Percentiles rank a stretch among this genome's conserved stretches.
phyloP scores from a whole-genome alignment of 2,888 invertebrate species.

The Nomada hirtipes region DNA sequence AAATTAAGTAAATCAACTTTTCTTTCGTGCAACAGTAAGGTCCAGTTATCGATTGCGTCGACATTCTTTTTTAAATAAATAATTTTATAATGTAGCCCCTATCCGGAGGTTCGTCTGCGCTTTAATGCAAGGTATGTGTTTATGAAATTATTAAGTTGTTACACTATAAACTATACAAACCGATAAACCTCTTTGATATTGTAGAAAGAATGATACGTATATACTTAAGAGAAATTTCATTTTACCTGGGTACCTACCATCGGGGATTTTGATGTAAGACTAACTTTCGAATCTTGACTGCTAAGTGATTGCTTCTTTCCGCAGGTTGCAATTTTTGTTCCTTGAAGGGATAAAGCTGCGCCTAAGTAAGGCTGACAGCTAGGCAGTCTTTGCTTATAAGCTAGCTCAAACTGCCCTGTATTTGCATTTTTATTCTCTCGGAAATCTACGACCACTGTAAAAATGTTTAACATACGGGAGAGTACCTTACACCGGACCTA shows the following conservation, averaged over 20 bases:
- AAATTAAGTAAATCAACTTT: background rate
- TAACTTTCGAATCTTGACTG: conserved; percentile 83
- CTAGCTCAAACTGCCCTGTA: conserved; percentile 92
- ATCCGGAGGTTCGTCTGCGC: too few relatives aligned
- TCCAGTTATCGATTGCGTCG: too few relatives aligned
- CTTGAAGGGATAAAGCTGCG: conserved; percentile 89
- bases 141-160: too few relatives aligned
- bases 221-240: background rate
- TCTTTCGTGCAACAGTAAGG: background rate
- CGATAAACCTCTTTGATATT: too few relatives aligned
- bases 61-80: too few relatives aligned
- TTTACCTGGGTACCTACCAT: conserved; percentile 61
- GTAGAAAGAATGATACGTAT: background rate
- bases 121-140: too few relatives aligned
- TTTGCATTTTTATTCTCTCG: conserved; percentile 90
- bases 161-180: too few relatives aligned
- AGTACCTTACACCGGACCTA: background rate
- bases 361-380: conserved; percentile 93
- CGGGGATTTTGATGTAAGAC: conserved; percentile 74
- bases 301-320: conserved; percentile 82
- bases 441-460: conserved; percentile 91
- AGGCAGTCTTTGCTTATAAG: conserved; percentile 91
- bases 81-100: too few relatives aligned
- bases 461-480: conserved; percentile 3
- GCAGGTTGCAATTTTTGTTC: conserved; percentile 86